A percentile compares a stretch with the other conserved stretches of the same genome.
Evolutionary conservation across 1,140 invertebrate species (phyloP).

Genomic region (Polypedilum vanderplanki): DNA sequence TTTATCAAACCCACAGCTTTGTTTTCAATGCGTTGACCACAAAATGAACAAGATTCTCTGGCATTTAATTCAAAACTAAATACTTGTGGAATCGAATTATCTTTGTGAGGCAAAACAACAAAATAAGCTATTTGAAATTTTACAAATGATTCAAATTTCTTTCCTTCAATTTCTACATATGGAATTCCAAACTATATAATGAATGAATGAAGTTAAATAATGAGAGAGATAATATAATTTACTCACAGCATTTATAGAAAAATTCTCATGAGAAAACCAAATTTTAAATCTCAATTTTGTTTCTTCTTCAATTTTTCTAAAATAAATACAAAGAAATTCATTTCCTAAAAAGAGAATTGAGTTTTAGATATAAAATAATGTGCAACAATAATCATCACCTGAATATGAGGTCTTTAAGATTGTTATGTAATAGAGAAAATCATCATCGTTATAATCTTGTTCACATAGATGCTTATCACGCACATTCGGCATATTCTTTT

Average conservation of each 20-base stretch:
- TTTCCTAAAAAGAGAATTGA: background rate
- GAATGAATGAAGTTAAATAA: background rate
- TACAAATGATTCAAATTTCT: background rate
- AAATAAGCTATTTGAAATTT: background rate
- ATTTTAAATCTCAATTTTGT: conserved; percentile 7
- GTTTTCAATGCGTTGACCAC: background rate
- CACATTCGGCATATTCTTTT: background rate
- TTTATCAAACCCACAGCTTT: background rate
- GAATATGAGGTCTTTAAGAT: background rate
- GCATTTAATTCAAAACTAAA: conserved; percentile 8
- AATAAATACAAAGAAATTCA: background rate
- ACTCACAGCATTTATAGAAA: background rate
- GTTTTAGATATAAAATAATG: too few relatives aligned
- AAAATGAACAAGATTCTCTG: background rate
- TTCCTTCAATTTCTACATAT: background rate
- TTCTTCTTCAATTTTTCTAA: background rate
- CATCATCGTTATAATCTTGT: background rate
- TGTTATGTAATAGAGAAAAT: conserved; percentile 3
- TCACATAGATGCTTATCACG: conserved; percentile 10
- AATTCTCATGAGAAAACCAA: conserved; percentile 13
- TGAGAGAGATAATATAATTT: background rate
- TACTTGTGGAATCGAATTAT: background rate
- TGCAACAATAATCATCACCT: background rate
- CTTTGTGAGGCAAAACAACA: background rate
- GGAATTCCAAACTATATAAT: background rate